Evolutionary conservation across 2,113 vertebrate genomes (phyloP), one percentile per base, ranked within the genome.

Genomic region (Poeciliopsis prolifica): DNA sequence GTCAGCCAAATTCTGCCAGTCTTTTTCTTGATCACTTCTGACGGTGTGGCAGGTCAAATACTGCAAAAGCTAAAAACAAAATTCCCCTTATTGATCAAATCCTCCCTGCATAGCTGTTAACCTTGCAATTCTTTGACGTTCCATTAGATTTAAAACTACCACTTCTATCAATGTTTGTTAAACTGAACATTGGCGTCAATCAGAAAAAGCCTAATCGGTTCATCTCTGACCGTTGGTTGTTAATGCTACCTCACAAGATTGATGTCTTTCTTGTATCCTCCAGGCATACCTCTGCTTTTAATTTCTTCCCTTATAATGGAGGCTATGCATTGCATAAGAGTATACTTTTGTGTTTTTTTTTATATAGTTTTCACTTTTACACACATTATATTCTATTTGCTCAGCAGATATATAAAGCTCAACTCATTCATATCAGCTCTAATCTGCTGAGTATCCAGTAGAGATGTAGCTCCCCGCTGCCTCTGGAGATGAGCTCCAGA

Each of bases 401-500:
- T 66, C 14, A 14, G 6, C 61, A 66, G n/a, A 26, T 11, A 5
- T 30, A 9, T 48, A 7, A 17, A 69, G 44, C 29, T 69, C 44
- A 31, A n/a, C 15, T 31, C 4, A 11, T 68, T 37, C 3, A 61
- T 12, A 60, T 61, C 54, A 61, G 31, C 9, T 15, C 33, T 37
- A 31, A 8, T 60, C 28, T n/a, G 48, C 44, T 68, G 64, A 72
- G 48, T 1, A 3, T 87, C 81, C 86, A 87, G 83, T 90, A 79
- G 79, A 91, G 87, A 87, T 81, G 83, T 81, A 74, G 66, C 80
- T 51, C 68, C 68, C 75, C 33, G 71, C 40, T 48, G 74, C 48
- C 83, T 51, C 75, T 84, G 78, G 71, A 91, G 91, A 92, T 90
- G 88, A 88, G 84, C 89, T 93, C 91, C 89, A 92, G 91, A 93